Evolutionary conservation across 2,888 invertebrate species (phyloP), one percentile per base, ranked within the genome.

Genomic region (Anaspis maculata): DNA sequence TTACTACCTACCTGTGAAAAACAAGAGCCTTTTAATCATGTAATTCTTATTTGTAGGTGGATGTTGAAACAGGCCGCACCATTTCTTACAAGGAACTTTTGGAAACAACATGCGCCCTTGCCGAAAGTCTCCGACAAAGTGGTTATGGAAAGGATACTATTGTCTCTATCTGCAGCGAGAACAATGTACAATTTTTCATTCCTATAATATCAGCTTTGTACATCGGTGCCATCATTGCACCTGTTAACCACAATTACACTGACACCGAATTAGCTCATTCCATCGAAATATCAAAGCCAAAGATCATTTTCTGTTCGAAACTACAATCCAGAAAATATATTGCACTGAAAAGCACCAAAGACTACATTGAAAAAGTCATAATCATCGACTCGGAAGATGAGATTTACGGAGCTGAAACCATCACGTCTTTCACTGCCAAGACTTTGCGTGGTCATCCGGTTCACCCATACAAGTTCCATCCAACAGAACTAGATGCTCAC

Each of bases 201-300:
- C 55, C 56, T 2, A 41, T 52, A 1, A 14, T 57, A n/a, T 50
- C 57, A 5, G 42, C 51, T 3, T 30, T 53, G 3, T 56, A 44
- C 27, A 32, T 51, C 5, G 58, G 57, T 2, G 47, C 51, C 3
- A 39, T 41, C 2, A 27, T 49, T 11, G 49, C 52, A 7, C 48
- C 54, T 3, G 15, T 60, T 3, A 59, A 57, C 34, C 46, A 48
- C 22, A 41, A 34, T 7, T 60, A 58, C 37, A 46, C 46, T 5
- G 13, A 29, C 25, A 35, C 35, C 3, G 56, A 57, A 42, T 25
- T 54, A 15, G 35, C 41, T 24, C 82, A 82, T 52, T 64, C 76
- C 13, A 51, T 79, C 2, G 71, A 70, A 34, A 73, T 83, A 36
- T 76, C 77, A 1, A 76, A 74, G 51, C 82, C 83, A 26, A 76